A percentile compares a stretch with the other conserved stretches of the same genome.
Evolutionary conservation across 2,888 invertebrate species (phyloP).

Genomic region (Lepidochitona cinerea): DNA sequence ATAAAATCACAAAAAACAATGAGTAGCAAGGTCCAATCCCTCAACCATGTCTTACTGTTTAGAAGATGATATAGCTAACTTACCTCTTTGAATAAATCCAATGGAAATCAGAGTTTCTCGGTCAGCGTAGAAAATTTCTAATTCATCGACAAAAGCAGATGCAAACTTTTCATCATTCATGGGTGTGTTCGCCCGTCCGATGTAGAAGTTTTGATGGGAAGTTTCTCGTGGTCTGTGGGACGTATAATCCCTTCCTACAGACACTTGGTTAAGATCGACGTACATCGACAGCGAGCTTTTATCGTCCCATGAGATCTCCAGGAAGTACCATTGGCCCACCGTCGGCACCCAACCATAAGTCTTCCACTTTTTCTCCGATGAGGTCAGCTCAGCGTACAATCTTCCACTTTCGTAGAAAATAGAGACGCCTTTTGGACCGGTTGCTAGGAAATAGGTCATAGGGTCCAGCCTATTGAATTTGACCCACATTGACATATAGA

Average conservation of each 20-base stretch:
- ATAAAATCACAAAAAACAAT: too few species aligned
- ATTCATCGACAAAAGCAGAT: conserved; percentile 56
- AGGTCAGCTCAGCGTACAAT: conserved; percentile 46
- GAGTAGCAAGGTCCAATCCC: too few species aligned
- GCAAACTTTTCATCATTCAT: conserved; percentile 42
- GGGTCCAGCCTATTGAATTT: conserved; percentile 45
- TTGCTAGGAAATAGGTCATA: conserved; percentile 45
- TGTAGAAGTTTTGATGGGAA: conserved; percentile 43
- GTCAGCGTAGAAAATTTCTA: conserved; percentile 59
- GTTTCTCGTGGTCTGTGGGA: conserved; percentile 17
- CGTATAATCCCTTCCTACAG: conserved; percentile 30
- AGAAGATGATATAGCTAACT: too few species aligned
- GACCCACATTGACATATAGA: conserved; percentile 61
- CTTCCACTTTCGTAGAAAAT: conserved; percentile 44
- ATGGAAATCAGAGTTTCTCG: conserved; percentile 52
- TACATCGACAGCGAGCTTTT: conserved; percentile 53
- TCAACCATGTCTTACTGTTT: too few species aligned
- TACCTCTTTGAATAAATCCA: conserved; percentile 56
- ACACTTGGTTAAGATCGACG: conserved; percentile 47
- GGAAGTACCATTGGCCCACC: conserved; percentile 59
- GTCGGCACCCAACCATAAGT: conserved; percentile 17
- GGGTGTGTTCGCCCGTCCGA: conserved; percentile 47
- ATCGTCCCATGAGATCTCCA: conserved; percentile 62
- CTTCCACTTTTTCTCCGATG: conserved; percentile 39
- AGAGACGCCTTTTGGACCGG: conserved; percentile 50